A percentile compares a stretch with the other conserved stretches of the same genome.
Conservation (phyloP, 2,113 vertebrate genomes). For the Odocoileus hemionus region DNA sequence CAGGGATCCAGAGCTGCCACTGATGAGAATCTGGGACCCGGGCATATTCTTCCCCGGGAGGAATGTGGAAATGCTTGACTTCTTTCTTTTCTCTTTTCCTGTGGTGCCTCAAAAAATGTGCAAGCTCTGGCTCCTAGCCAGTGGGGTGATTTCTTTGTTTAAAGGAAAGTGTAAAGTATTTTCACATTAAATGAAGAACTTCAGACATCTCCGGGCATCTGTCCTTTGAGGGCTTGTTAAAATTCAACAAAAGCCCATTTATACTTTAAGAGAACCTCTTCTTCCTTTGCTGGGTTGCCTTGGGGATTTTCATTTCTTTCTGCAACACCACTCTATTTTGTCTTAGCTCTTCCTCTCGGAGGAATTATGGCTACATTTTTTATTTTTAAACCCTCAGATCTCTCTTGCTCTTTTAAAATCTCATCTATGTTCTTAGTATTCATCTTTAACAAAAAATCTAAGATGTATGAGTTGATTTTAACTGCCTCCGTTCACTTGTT, state of each 20-base stretch:
- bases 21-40: constrained; percentile 44
- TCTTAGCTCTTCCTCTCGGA: neutral
- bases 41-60: constrained; percentile 52
- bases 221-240: constrained; percentile 77
- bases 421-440: neutral
- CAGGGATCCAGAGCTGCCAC: constrained; percentile 53
- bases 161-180: constrained; percentile 74
- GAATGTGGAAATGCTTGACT: constrained; percentile 43
- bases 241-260: constrained; percentile 69
- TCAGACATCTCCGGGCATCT: constrained; percentile 73
- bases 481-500: neutral
- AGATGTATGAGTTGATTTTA: neutral
- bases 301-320: constrained; percentile 36
- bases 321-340: neutral
- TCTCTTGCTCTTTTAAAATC: neutral
- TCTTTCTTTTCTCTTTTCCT: constrained; percentile 52
- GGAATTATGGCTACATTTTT: neutral
- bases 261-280: constrained; percentile 46
- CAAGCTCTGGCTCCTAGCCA: constrained; percentile 58
- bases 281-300: neutral
- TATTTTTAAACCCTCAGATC: neutral
- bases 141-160: constrained; percentile 71
- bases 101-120: constrained; percentile 47
- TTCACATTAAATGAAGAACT: constrained; percentile 78
- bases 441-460: neutral